Percentiles rank a stretch among this genome's conserved stretches.
phyloP scores from a whole-genome alignment of 2,113 vertebrate species.

The Bubo scandiacus region DNA sequence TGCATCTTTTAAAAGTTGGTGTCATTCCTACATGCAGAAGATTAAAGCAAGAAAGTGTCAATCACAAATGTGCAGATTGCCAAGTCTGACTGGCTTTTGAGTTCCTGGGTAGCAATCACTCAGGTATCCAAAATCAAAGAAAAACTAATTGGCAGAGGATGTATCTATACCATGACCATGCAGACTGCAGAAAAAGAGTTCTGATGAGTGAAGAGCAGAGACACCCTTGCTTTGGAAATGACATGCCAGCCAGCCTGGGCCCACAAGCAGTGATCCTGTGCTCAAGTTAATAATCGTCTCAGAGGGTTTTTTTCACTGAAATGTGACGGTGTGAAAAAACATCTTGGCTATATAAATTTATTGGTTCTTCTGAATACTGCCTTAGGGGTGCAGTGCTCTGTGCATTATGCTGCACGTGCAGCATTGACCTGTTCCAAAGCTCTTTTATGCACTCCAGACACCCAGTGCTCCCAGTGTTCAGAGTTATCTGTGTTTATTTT shows the following conservation, averaged over 20 bases:
- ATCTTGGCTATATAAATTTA: not conserved
- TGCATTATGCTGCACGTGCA: not conserved
- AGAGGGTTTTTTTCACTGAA: not conserved
- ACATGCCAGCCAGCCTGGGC: not conserved
- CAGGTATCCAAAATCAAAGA: slow-evolving; percentile 20
- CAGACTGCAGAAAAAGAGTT: not conserved
- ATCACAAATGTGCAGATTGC: slow-evolving; percentile 28
- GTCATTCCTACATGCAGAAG: slow-evolving; percentile 22
- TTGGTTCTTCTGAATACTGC: not conserved
- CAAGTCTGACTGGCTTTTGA: slow-evolving; percentile 15
- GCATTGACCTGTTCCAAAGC: not conserved
- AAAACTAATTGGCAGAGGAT: not conserved
- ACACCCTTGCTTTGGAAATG: not conserved
- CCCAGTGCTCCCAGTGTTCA: not conserved
- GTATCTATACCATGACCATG: not conserved
- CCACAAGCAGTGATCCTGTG: not conserved
- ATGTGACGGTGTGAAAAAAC: not conserved
- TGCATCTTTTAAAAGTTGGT: slow-evolving; percentile 30
- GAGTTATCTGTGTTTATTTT: not conserved
- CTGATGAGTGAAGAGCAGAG: not conserved
- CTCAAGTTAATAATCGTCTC: not conserved
- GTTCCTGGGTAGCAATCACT: not conserved
- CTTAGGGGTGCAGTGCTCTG: not conserved
- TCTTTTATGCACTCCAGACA: not conserved
- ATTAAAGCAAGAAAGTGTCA: slow-evolving; percentile 52